A percentile compares a stretch with the other conserved stretches of the same genome.
Evolutionary conservation across 1,140 invertebrate species (phyloP).

Genomic region (Stenopsyche tienmushanensis): DNA sequence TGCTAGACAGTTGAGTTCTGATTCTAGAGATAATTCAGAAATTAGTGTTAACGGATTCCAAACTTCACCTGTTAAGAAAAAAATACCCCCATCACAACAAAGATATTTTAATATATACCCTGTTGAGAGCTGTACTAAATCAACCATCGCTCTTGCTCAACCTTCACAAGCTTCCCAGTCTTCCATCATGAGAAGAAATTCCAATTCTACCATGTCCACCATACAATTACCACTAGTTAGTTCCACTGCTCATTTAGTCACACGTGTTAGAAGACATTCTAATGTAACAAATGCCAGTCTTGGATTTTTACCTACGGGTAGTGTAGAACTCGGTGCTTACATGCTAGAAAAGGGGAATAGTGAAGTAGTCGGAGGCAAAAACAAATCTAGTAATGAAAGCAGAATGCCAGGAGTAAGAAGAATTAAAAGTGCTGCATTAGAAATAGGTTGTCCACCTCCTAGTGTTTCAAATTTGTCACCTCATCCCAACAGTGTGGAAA

Average conservation of each 20-base stretch:
- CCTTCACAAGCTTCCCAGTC: constrained; percentile 45
- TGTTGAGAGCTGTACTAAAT: constrained; percentile 54
- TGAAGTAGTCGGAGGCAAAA: constrained; percentile 40
- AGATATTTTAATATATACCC: constrained; percentile 51
- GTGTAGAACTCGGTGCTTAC: constrained; percentile 56
- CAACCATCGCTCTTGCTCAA: constrained; percentile 47
- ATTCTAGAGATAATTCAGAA: constrained; percentile 55
- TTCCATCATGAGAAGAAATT: constrained; percentile 58
- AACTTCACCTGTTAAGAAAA: constrained; percentile 51
- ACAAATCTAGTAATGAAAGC: constrained; percentile 48
- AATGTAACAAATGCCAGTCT: constrained; percentile 62
- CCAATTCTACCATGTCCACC: constrained; percentile 61
- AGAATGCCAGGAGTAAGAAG: constrained; percentile 59
- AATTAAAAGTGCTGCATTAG: constrained; percentile 66
- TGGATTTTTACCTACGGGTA: constrained; percentile 49
- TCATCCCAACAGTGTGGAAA: constrained; percentile 68
- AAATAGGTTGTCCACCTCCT: constrained; percentile 65
- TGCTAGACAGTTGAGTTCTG: constrained; percentile 52
- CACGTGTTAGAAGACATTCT: constrained; percentile 61
- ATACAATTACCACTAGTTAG: constrained; percentile 56
- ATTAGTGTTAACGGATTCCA: constrained; percentile 50
- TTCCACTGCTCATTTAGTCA: constrained; percentile 53
- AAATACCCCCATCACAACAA: constrained; percentile 42
- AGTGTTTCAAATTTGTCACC: constrained; percentile 62
- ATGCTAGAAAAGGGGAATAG: constrained; percentile 54